Percentiles rank a stretch among this genome's conserved stretches.
These are phyloP conservation scores for Myxocyprinus asiaticus DNA, from an alignment of 2,113 vertebrate genomes.

Conservation along the genomic window DNA sequence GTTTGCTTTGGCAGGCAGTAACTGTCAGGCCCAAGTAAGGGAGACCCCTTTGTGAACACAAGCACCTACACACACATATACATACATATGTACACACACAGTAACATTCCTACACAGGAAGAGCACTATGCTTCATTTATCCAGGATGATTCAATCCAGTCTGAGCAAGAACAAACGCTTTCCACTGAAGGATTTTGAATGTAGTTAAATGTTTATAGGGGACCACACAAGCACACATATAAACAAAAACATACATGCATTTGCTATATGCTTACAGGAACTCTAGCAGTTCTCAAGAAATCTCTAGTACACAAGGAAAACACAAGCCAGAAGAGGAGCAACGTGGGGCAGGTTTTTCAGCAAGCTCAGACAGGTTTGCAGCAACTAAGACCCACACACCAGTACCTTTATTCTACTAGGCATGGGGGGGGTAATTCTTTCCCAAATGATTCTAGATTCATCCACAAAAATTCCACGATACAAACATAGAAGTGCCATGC, in stretches of 20 bases:
- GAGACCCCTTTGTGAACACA: no score
- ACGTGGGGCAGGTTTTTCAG: slow-evolving; percentile 27
- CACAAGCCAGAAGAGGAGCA: background rate
- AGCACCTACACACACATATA: background rate
- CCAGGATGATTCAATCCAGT: background rate
- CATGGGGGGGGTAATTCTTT: no score
- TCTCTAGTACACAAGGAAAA: background rate
- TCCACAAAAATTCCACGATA: no score
- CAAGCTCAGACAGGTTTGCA: slow-evolving; percentile 43
- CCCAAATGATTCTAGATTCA: no score
- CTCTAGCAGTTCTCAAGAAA: background rate
- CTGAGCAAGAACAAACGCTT: background rate
- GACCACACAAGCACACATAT: slow-evolving; percentile 24
- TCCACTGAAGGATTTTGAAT: background rate
- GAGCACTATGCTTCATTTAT: background rate
- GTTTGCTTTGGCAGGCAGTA: background rate
- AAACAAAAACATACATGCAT: slow-evolving; percentile 14
- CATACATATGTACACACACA: background rate
- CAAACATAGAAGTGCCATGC: no score
- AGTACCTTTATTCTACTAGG: slow-evolving; percentile 8
- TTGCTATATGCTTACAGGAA: background rate
- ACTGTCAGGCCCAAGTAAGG: background rate
- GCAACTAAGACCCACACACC: slow-evolving; percentile 17
- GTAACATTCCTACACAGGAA: background rate
- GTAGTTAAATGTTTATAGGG: slow-evolving; percentile 32